These are phyloP conservation scores for Serranus cabrilla DNA, from an alignment of 2,797 vertebrate genomes.

Conservation along the genomic window DNA sequence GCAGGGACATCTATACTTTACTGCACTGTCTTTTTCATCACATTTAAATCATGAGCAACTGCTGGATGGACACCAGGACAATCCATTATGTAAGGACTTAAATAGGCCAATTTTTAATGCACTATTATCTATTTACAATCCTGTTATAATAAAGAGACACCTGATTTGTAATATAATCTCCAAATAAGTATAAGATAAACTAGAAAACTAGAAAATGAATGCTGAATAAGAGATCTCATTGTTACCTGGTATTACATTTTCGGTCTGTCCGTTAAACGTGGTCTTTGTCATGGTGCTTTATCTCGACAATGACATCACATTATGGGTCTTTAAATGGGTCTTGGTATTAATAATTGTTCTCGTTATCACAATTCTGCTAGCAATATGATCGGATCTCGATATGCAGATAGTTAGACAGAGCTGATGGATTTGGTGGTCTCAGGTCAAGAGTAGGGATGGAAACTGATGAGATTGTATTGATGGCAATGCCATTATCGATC, in stretches of 20 bases:
- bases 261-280: neutral
- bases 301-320: conserved; percentile 33
- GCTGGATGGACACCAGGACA: conserved; percentile 13
- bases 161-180: conserved; percentile 1
- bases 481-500: too few species aligned
- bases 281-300: conserved; percentile 8
- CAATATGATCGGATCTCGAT: conserved; percentile 29
- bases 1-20: conserved; percentile 40
- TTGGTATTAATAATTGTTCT: conserved; percentile 19
- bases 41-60: conserved; percentile 31
- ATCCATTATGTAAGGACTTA: conserved; percentile 10
- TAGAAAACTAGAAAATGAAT: neutral
- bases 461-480: too few species aligned
- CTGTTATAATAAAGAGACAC: neutral
- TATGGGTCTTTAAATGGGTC: conserved; percentile 17
- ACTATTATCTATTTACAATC: neutral
- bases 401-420: conserved; percentile 9
- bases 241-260: neutral
- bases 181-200: neutral
- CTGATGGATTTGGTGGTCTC: conserved; percentile 1
- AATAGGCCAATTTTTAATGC: neutral
- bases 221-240: neutral
- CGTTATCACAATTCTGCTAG: conserved; percentile 21
- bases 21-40: conserved; percentile 36
- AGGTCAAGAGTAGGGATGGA: conserved; percentile 23